These are phyloP conservation scores for Drosophila lacteicornis DNA, from an alignment of 1,140 invertebrate genomes.

Conservation along the genomic window DNA sequence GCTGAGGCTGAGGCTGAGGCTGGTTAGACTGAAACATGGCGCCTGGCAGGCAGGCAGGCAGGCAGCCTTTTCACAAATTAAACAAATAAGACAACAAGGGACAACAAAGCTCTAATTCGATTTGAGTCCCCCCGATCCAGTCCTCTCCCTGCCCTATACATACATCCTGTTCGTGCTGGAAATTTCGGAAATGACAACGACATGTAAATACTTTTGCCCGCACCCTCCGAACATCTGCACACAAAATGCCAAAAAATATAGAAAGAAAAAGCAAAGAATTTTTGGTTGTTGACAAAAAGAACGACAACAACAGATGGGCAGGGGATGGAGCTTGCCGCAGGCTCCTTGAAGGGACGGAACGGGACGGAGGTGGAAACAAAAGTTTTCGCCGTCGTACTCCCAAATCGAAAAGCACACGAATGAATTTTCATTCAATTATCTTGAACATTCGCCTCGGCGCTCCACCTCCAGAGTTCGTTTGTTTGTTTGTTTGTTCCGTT, in stretches of 20 bases:
- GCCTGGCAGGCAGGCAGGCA: background rate
- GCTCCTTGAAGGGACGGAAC: background rate
- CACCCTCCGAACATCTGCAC: slow-evolving; percentile 32
- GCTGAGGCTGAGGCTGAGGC: background rate
- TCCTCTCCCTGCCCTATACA: background rate
- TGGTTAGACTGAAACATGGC: background rate
- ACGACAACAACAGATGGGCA: slow-evolving; percentile 32
- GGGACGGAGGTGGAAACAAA: slow-evolving; percentile 14
- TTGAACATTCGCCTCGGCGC: slow-evolving; percentile 62
- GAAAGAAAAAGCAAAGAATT: slow-evolving; percentile 23
- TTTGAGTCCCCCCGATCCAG: slow-evolving; percentile 39
- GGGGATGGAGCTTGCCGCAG: slow-evolving; percentile 19
- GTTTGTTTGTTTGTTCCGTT: slow-evolving; percentile 59
- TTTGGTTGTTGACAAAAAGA: slow-evolving; percentile 39
- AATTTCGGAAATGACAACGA: slow-evolving; percentile 62
- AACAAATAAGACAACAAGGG: slow-evolving; percentile 76
- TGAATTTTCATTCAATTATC: slow-evolving; percentile 83
- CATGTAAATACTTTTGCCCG: slow-evolving; percentile 74
- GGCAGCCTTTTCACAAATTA: slow-evolving; percentile 67
- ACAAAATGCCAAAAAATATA: slow-evolving; percentile 17
- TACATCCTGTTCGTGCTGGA: slow-evolving; percentile 19
- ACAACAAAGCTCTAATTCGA: slow-evolving; percentile 68
- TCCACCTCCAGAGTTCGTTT: slow-evolving; percentile 27
- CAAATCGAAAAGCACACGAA: slow-evolving; percentile 81
- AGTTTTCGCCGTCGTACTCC: slow-evolving; percentile 35